Evolutionary conservation across 2,113 vertebrate genomes (phyloP), one percentile per base, ranked within the genome.

Genomic region (Sceloporus undulatus): DNA sequence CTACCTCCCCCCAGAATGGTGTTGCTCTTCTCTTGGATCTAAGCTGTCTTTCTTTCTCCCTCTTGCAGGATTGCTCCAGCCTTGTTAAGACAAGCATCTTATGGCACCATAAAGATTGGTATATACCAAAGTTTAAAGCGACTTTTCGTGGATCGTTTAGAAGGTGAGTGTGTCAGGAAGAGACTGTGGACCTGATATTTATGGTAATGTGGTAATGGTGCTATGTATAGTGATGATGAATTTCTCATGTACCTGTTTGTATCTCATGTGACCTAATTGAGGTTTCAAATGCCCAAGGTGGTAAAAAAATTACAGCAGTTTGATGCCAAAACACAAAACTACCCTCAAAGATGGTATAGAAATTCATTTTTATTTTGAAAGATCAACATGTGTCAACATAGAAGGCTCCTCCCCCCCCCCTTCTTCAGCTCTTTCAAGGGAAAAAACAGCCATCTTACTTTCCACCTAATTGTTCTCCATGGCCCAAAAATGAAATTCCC

Each of bases 31-130:
- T 66, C 62, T 3, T 77, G 4, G 11, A 40, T 82, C 84, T 42
- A 18, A 85, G 42, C 19, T 38, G 25, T 68, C 0, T 48, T 52
- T 25, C 0, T 19, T 70, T 66, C 27, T 18, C 19, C 56, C 27
- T 13, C 75, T 77, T 76, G 34, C 94, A 99, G 98, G 95, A 99
- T 99, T 14, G 98, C 98, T 3, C 98, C 98, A 0, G 98, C 98
- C 0, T 94, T 99, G 80, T 93, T 99, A 87, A 96, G 98, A 79
- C 98, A 99, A 93, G 98, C 98, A 0, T 99, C 98, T 0, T 99
- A 99, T 0, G 98, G 98, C 90, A 99, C 98, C 82, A 99, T 99
- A 93, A 99, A 99, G 97, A 99, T 99, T 2, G 98, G 98, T 75
- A 99, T 98, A 19, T 99, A 99, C 94, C 98, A 99, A 95, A 98